phyloP scores from a whole-genome alignment of 2,113 vertebrate species.

The Lipophrys pholis region DNA sequence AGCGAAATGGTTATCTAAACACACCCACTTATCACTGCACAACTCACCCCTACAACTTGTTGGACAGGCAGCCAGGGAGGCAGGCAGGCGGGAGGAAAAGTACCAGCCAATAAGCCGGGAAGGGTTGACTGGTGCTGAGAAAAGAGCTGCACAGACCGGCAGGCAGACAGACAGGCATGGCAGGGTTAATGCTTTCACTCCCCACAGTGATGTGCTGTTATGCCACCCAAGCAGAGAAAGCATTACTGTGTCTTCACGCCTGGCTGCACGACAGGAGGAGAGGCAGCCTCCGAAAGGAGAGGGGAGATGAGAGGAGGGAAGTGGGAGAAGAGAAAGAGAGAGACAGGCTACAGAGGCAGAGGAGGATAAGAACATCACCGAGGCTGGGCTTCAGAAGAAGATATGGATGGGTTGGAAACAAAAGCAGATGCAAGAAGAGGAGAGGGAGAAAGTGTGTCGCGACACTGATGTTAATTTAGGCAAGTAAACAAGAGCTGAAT shows the following conservation, averaged over 20 bases:
- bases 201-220: conserved; percentile 81
- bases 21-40: conserved; percentile 61
- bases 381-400: conserved; percentile 48
- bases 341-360: conserved; percentile 46
- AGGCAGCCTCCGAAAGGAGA: conserved; percentile 56
- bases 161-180: conserved; percentile 64
- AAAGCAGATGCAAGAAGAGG: conserved; percentile 17
- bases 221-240: conserved; percentile 82
- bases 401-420: conserved; percentile 28
- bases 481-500: conserved; percentile 35
- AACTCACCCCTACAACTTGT: conserved; percentile 75
- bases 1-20: conserved; percentile 57
- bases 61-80: conserved; percentile 45
- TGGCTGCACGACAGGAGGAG: conserved; percentile 73
- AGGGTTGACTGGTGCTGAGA: conserved; percentile 65
- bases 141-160: conserved; percentile 62
- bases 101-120: conserved; percentile 57
- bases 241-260: conserved; percentile 82
- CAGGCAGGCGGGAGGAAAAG: conserved; percentile 58
- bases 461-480: conserved; percentile 35
- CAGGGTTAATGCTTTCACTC: conserved; percentile 79
- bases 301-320: conserved; percentile 31
- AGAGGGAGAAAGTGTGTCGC: conserved; percentile 6
- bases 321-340: conserved; percentile 40
- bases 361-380: conserved; percentile 44